Percentiles rank a stretch among this genome's conserved stretches.
Conservation (phyloP, 2,888 invertebrate genomes). For the Pilophorus perplexus region DNA sequence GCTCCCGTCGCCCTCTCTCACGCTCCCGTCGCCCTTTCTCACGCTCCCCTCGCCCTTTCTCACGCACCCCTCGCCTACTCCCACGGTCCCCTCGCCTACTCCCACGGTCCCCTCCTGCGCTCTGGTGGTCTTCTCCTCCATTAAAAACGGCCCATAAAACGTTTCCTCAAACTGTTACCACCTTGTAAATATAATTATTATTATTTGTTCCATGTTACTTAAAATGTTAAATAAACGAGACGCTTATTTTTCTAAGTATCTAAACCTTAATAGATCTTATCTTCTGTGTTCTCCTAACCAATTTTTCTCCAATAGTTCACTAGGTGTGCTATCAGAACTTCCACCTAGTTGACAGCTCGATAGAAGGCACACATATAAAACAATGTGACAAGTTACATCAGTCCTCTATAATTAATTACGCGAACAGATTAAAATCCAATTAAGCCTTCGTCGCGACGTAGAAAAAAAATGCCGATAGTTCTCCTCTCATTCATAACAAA, state of each 20-base stretch:
- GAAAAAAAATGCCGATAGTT: no score
- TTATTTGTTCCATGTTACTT: background rate
- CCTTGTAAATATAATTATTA: slow-evolving; percentile 6
- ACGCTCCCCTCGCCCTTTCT: slow-evolving; percentile 24
- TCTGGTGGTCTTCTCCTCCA: slow-evolving; percentile 24
- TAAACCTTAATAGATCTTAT: background rate
- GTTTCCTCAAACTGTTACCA: background rate
- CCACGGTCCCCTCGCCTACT: slow-evolving; percentile 33
- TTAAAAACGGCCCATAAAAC: background rate
- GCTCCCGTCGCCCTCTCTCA: slow-evolving; percentile 38
- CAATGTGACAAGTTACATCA: no score
- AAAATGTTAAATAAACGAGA: slow-evolving; percentile 4
- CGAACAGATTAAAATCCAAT: no score
- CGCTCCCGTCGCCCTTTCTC: slow-evolving; percentile 26
- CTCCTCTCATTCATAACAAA: no score
- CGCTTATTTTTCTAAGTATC: slow-evolving; percentile 25
- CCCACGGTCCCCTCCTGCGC: slow-evolving; percentile 26
- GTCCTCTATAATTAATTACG: no score
- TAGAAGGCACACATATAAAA: no score
- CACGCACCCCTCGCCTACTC: slow-evolving; percentile 38
- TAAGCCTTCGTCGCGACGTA: no score
- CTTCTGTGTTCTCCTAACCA: background rate
- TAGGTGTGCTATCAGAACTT: background rate
- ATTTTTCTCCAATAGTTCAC: background rate
- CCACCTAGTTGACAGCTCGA: no score